Evolutionary conservation across 2,113 vertebrate genomes (phyloP).

Genomic region (Hypocryptadius cinnamomeus): DNA sequence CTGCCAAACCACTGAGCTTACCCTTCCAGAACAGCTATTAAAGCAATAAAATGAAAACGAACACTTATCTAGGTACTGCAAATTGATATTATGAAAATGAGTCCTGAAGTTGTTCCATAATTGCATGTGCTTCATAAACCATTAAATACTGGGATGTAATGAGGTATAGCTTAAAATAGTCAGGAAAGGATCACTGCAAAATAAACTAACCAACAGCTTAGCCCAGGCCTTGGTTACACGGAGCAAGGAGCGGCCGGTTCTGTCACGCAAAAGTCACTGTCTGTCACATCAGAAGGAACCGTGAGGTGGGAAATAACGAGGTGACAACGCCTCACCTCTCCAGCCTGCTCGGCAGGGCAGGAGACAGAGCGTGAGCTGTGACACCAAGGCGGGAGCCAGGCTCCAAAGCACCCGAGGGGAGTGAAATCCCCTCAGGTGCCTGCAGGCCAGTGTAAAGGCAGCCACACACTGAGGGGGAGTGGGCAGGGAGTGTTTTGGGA

Average conservation of each 20-base stretch:
- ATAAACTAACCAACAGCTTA: background rate
- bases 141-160: background rate
- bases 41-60: background rate
- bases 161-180: background rate
- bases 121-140: background rate
- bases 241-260: background rate
- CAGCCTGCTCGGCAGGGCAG: background rate
- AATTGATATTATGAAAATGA: constrained; percentile 1
- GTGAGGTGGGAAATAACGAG: background rate
- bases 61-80: background rate
- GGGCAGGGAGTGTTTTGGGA: accelerated
- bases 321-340: background rate
- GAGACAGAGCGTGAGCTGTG: background rate
- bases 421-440: background rate
- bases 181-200: background rate
- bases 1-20: background rate
- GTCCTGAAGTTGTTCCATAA: background rate
- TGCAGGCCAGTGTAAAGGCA: background rate
- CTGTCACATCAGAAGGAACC: background rate
- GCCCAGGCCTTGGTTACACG: accelerated
- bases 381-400: background rate
- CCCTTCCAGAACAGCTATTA: background rate
- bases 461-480: no score
- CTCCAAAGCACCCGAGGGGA: accelerated
- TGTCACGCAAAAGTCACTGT: background rate